A percentile compares a stretch with the other conserved stretches of the same genome.
These are phyloP conservation scores for Cremastinae sp. DNA, from an alignment of 2,888 invertebrate genomes.

Conservation along the genomic window DNA sequence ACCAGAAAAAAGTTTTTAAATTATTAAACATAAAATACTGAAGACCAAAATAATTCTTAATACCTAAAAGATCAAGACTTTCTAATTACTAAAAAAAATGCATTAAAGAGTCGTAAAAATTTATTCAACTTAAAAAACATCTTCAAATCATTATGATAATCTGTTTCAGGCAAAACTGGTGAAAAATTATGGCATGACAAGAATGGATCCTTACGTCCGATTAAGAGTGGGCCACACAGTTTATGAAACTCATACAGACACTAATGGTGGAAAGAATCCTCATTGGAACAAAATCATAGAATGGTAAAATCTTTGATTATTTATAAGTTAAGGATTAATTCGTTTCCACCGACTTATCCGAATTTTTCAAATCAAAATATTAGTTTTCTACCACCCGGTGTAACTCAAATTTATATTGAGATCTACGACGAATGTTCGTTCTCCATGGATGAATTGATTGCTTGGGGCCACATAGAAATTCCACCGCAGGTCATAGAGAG, in stretches of 20 bases:
- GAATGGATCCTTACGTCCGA: conserved; percentile 98
- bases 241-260: conserved; percentile 97
- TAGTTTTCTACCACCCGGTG: conserved; percentile 93
- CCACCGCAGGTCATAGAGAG: conserved; percentile 87
- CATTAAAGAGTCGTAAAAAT: no score
- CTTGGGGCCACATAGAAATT: conserved; percentile 95
- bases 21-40: no score
- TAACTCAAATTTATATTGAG: conserved; percentile 94
- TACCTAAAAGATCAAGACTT: no score
- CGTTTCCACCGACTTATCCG: neutral
- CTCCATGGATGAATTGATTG: conserved; percentile 96
- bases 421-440: conserved; percentile 98
- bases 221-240: conserved; percentile 95
- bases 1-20: no score
- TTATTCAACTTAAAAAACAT: no score
- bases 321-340: neutral
- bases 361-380: conserved; percentile 21
- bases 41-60: no score
- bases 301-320: conserved; percentile 83
- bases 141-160: no score
- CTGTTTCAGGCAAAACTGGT: conserved; percentile 88
- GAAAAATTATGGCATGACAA: conserved; percentile 96
- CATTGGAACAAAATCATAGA: conserved; percentile 97
- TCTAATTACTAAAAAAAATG: no score
- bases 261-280: conserved; percentile 97